Evolutionary conservation across 1,140 invertebrate genomes (phyloP).

Genomic region (Gryon sp.): DNA sequence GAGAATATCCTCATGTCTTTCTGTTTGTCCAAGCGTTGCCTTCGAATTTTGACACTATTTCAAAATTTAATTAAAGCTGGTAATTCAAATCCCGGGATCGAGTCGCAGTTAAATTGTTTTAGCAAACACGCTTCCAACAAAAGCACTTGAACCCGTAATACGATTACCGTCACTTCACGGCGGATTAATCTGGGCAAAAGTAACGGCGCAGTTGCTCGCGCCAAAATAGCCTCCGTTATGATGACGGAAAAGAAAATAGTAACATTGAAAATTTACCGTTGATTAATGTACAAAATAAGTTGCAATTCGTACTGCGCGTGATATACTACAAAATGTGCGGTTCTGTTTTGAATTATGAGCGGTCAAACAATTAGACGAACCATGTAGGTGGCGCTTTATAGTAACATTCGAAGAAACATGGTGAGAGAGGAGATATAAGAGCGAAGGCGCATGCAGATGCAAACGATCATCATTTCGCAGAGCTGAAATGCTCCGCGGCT

Average conservation of each 20-base stretch:
- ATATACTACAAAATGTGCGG: conserved; percentile 59
- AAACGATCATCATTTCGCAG: conserved; percentile 42
- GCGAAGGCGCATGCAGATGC: conserved; percentile 27
- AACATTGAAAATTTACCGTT: conserved; percentile 11
- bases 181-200: conserved; percentile 36
- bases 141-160: conserved; percentile 36
- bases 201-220: conserved; percentile 20
- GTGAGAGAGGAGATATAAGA: too few species aligned
- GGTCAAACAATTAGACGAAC: conserved; percentile 31
- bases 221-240: conserved; percentile 3
- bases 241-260: conserved; percentile 13
- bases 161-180: conserved; percentile 41
- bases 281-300: conserved; percentile 48
- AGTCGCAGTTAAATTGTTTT: conserved; percentile 39
- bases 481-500: conserved; percentile 56
- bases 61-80: conserved; percentile 45
- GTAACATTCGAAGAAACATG: neutral
- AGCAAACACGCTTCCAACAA: conserved; percentile 37
- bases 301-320: conserved; percentile 15
- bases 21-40: conserved; percentile 11
- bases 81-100: conserved; percentile 25
- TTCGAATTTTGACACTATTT: conserved; percentile 33
- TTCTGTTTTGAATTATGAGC: conserved; percentile 45
- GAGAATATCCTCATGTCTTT: neutral
- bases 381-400: conserved; percentile 17